Base-by-base conservation (phyloP, 2,888 invertebrate genomes). In the Rotaria socialis region DNA sequence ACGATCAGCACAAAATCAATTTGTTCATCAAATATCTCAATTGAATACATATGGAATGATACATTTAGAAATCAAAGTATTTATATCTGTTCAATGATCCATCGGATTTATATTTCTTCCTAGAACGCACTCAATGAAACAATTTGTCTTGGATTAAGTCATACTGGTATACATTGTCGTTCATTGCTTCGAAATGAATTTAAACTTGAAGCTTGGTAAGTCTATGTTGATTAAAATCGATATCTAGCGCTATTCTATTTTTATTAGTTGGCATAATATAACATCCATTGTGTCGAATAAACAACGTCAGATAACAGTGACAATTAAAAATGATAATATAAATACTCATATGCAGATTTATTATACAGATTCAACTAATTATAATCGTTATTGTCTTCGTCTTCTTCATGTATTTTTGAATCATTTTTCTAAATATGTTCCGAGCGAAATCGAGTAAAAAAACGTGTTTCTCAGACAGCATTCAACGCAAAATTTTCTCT, bases 381-480 rank as follows among this genome's bases (percentile, higher is more conserved):
- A 75, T n/a, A 75, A 75, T 41, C 75, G 47, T 43, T 75, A 75
- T 75, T 75, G 75, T 75, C 43, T 75, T 43, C 75, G 75, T 43
- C 22, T 75, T 22, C 47, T 75, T 24, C 19, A 47, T 5, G 5
- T 75, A 75, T 75, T 75, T 75, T 47, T 1, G 5, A 47, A 43
- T 75, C n/a, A 75, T 75, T 75, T 75, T 43, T 47, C 47, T 16
- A 43, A 75, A 75, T 47, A 47, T 43, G 22, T 19, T 24, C 41
- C 24, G 8, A 43, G 14, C 10, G 43, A 75, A 47, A 5, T 27
- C 5, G 41, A 75, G 47, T 75, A 75, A 50, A 14, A 50, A 35
- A 35, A 35, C 2, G 35, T 35, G 1, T 35, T 14, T 50, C 50
- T 50, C 10, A 50, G 50, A 50, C 1, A 5, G 1, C 14, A 50